Percentiles rank a stretch among this genome's conserved stretches.
Evolutionary conservation across 2,113 vertebrate genomes (phyloP).

Genomic region (human): DNA sequence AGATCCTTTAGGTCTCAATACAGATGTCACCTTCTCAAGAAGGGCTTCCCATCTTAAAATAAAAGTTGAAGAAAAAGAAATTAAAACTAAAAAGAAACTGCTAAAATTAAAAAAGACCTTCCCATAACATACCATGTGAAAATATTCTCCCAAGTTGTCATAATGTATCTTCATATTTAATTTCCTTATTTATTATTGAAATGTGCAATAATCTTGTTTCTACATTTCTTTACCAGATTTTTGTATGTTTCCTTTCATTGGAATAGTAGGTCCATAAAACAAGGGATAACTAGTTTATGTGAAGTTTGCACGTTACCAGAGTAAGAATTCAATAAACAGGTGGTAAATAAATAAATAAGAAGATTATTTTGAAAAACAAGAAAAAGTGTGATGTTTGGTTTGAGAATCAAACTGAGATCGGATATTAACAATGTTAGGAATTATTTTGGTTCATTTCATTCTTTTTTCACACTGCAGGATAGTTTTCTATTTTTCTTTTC

Average conservation of each 20-base stretch:
- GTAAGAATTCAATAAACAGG: neutral
- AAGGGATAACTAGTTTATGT: neutral
- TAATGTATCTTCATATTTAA: neutral
- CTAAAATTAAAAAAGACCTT: too few relatives aligned
- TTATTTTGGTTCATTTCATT: neutral
- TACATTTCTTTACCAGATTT: neutral
- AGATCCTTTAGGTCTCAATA: neutral
- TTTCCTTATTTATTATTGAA: too few relatives aligned
- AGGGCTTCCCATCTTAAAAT: neutral
- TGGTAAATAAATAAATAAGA: neutral
- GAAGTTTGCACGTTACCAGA: neutral
- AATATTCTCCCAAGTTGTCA: neutral
- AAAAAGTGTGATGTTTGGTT: neutral
- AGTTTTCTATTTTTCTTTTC: neutral
- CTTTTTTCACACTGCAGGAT: neutral
- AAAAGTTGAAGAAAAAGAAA: too few relatives aligned
- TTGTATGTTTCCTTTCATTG: neutral
- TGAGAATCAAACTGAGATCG: neutral
- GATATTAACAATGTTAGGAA: neutral
- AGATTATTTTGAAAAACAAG: neutral
- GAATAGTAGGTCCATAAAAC: neutral
- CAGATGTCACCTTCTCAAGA: neutral
- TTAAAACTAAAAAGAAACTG: too few relatives aligned
- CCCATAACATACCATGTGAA: neutral
- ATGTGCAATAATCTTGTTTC: neutral